phyloP scores from a whole-genome alignment of 35 echinoderm and acorn worm species.

The Diadema setosum region DNA sequence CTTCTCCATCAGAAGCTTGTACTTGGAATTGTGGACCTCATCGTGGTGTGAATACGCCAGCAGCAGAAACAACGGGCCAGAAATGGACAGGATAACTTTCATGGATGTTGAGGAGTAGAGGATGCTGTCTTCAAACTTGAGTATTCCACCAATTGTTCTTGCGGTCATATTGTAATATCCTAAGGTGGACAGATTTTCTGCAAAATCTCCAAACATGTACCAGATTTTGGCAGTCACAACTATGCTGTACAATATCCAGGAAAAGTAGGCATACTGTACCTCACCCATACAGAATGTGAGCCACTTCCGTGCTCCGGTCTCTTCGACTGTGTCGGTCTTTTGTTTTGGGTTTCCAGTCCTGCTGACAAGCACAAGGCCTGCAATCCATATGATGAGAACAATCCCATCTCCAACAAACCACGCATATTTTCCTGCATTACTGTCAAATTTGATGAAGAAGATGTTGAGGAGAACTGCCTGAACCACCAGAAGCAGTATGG shows the following conservation, averaged over 20 bases:
- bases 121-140: not conserved
- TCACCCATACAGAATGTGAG: constrained; percentile 1
- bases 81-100: constrained; percentile 63
- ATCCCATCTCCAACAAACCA: constrained; percentile 26
- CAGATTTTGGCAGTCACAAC: constrained; percentile 59
- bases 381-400: constrained; percentile 2
- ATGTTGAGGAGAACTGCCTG: constrained; percentile 46
- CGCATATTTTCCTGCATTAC: not conserved
- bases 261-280: constrained; percentile 61
- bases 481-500: constrained; percentile 36
- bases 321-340: not conserved
- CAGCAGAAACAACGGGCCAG: constrained; percentile 42
- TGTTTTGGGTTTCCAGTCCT: not conserved
- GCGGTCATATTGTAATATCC: not conserved
- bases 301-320: not conserved
- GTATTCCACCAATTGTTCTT: not conserved
- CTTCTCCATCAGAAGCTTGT: constrained; percentile 78
- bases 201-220: constrained; percentile 55
- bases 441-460: constrained; percentile 50
- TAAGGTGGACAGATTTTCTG: not conserved
- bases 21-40: constrained; percentile 63
- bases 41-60: constrained; percentile 63
- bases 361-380: not conserved
- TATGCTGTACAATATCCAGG: constrained; percentile 61
- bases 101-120: constrained; percentile 55